A percentile compares a stretch with the other conserved stretches of the same genome.
phyloP scores from a whole-genome alignment of 2,797 vertebrate genomes.

The Parambassis ranga region DNA sequence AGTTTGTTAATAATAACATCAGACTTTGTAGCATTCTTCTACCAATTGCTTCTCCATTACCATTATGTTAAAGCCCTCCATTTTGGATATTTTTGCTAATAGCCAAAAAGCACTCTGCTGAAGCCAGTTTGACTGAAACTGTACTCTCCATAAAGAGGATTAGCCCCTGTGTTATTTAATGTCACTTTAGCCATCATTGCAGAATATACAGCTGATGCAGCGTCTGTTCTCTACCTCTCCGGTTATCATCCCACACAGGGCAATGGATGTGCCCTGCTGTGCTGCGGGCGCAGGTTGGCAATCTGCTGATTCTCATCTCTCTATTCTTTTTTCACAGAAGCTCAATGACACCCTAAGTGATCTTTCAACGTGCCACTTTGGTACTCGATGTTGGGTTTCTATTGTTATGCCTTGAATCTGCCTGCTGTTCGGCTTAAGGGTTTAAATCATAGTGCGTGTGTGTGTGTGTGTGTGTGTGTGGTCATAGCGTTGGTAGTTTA shows the following conservation, averaged over 20 bases:
- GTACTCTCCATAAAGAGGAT: slow-evolving; percentile 47
- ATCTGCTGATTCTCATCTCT: slow-evolving; percentile 22
- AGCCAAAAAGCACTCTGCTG: slow-evolving; percentile 56
- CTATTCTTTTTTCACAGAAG: slow-evolving; percentile 8
- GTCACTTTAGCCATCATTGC: slow-evolving; percentile 65
- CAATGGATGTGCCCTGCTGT: slow-evolving; percentile 35
- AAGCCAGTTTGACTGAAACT: slow-evolving; percentile 57
- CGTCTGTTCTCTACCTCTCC: slow-evolving; percentile 51
- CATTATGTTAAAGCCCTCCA: slow-evolving; percentile 28
- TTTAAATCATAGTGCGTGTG: not conserved
- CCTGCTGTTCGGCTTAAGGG: not conserved
- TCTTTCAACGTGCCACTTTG: not conserved
- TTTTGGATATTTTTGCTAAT: slow-evolving; percentile 54
- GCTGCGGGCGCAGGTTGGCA: slow-evolving; percentile 24
- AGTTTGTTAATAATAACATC: slow-evolving; percentile 44
- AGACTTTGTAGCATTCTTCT: slow-evolving; percentile 17
- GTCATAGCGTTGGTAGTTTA: slow-evolving; percentile 28
- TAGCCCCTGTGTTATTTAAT: slow-evolving; percentile 60
- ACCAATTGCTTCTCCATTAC: slow-evolving; percentile 36
- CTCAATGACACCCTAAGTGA: not conserved
- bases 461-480: not conserved
- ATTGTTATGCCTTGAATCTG: not conserved
- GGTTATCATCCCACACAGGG: slow-evolving; percentile 42
- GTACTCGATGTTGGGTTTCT: not conserved
- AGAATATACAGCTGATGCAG: slow-evolving; percentile 57